Base-by-base conservation (phyloP, 2,113 vertebrate genomes). In the Peucedramus taeniatus region DNA sequence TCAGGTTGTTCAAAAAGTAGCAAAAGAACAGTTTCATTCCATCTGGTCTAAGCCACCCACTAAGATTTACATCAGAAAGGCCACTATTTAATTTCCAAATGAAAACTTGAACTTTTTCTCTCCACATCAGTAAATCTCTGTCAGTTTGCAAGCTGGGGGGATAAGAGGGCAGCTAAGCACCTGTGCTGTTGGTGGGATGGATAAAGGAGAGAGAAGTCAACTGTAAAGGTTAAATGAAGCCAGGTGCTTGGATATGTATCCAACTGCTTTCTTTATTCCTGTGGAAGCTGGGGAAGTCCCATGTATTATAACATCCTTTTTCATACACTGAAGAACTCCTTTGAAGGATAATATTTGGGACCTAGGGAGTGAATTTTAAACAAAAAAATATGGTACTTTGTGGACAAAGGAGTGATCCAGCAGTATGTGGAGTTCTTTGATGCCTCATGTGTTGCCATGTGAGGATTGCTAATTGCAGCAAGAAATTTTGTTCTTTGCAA, bases 191-290 rank as follows among this genome's bases (percentile, higher is more conserved):
- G 79, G 89, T 69, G 76, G 79, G 51, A 42, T 82, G 64, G 60
- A 93, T 86, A 83, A 94, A 85, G 68, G 70, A 83, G 90, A 79
- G 70, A 84, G 83, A 93, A 83, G 87, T 81, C 89, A 96, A 59
- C 56, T 80, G n/a, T 60, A 89, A 93, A 97, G 83, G 80, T 95
- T 95, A 96, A 96, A 89, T 87, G 68, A 91, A 97, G 71, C 89
- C 94, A 95, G 89, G 86, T 83, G 69, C 72, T 72, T 82, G 83
- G 65, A 87, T 60, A 61, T 94, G 28, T 78, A 61, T 78, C 60
- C 57, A 66, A 27, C 83, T 83, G 56, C 50, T 79, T 89, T 65
- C 57, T 79, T 68, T 65, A 51, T 50, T 94, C 45, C 61, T 39
- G 13, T 75, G 57, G 74, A 79, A 79, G 63, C 68, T 90, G 44